Base-by-base conservation (phyloP, 2,797 vertebrate species). In the Picus viridis region DNA sequence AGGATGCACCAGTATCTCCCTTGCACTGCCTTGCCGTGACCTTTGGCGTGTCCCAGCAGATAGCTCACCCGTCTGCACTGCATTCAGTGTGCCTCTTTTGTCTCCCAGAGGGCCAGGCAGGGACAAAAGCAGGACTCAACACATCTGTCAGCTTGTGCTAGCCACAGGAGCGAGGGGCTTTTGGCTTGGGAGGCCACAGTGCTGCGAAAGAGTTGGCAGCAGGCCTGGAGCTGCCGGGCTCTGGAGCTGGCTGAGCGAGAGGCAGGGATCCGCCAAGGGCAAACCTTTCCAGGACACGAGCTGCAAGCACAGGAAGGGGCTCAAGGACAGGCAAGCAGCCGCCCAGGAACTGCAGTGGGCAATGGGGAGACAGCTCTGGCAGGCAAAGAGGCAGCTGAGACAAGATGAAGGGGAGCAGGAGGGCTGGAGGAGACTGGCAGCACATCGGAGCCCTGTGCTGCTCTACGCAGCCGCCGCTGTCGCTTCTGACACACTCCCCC, bases 211-310 rank as follows among this genome's bases (percentile, higher is more conserved):
- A 39, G 0, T 18, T 94, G 92, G 90, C 93, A 94, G 82, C 45
- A 88, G 88, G 86, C 93, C 93, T 93, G 67, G 84, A 92, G 69
- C 84, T 90, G 93, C 92, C 94, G 91, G 69, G 45, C 61, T 82
- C 71, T 79, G 61, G 71, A 68, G 77, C 83, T 82, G 69, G 80
- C 90, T 69, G 64, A 29, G 36, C 32, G 74, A 91, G 90, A 88
- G 61, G 81, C 88, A 83, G 69, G 78, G 53, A 81, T 61, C 88
- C 86, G 96, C 95, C 93, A 95, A 94, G 90, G 89, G 89, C 92
- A 93, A 87, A 89, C 49, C 57, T 24, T 87, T 87, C 63, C 92
- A 96, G 92, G 82, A 90, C 82, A 54, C 7, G 12, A 87, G 84
- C 82, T 89, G 79, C 79, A 92, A 85, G 86, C 56, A 67, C 81